phyloP scores from a whole-genome alignment of 2,888 invertebrate species.

The Chloroclystis v-ata region DNA sequence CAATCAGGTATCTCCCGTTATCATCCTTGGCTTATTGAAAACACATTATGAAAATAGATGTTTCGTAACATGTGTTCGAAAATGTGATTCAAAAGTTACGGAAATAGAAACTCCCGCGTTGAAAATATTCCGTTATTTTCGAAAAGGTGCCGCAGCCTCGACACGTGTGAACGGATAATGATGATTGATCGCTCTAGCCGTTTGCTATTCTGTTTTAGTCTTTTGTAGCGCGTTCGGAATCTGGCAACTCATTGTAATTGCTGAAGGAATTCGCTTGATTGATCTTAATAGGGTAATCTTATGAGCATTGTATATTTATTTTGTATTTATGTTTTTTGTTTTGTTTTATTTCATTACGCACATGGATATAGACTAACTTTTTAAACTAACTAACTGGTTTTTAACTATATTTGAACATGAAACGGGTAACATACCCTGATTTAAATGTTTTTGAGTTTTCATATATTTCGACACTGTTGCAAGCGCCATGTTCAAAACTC shows the following conservation, averaged over 20 bases:
- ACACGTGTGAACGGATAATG: conserved; percentile 38
- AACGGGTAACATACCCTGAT: no score
- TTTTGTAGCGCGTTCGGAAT: conserved; percentile 22
- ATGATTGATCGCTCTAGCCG: conserved; percentile 45
- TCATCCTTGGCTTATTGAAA: background rate
- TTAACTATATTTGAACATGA: no score
- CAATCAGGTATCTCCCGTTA: no score
- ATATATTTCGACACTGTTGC: no score
- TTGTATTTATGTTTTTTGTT: background rate
- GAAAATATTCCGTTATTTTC: conserved; percentile 66
- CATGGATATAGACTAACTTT: no score
- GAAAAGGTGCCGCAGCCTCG: conserved; percentile 52
- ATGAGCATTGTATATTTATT: background rate
- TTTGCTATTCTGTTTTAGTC: conserved; percentile 36
- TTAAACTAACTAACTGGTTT: no score
- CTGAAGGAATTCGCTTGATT: background rate
- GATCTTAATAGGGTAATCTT: background rate
- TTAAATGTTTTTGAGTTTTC: no score
- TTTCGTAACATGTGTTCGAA: background rate
- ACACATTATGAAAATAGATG: conserved; percentile 12
- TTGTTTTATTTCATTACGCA: no score
- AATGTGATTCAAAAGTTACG: conserved; percentile 33
- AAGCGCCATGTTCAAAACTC: no score
- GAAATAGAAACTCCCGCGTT: conserved; percentile 62
- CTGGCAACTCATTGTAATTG: conserved; percentile 3